Evolutionary conservation across 2,888 invertebrate genomes (phyloP).

Genomic region (Nemotelus nigrinus): DNA sequence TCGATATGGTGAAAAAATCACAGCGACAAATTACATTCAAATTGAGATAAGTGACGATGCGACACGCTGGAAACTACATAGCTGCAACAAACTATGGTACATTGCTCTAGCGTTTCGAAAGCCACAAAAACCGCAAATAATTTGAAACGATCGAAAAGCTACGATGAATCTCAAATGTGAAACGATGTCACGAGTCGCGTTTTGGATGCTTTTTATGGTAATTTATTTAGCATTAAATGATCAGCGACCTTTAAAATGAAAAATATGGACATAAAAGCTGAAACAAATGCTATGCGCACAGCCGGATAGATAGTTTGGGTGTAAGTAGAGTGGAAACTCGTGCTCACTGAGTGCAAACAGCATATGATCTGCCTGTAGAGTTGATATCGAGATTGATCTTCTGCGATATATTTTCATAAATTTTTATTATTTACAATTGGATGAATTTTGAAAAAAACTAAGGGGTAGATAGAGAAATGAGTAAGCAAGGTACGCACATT

Average conservation of each 20-base stretch:
- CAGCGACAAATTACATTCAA: conserved; percentile 9
- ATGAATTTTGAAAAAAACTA: too few species aligned
- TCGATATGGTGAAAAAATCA: background rate
- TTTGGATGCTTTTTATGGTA: background rate
- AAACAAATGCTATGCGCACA: background rate
- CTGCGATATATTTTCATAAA: too few species aligned
- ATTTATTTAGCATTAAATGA: background rate
- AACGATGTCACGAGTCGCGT: too few species aligned
- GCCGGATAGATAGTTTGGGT: background rate
- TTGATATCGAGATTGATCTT: too few species aligned
- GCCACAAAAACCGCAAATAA: background rate
- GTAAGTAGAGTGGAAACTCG: conserved; percentile 1
- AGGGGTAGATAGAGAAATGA: too few species aligned
- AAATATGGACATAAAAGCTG: background rate
- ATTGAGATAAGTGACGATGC: background rate
- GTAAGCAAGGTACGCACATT: too few species aligned
- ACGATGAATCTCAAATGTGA: too few species aligned
- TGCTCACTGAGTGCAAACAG: too few species aligned
- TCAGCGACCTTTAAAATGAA: background rate
- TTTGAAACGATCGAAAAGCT: too few species aligned
- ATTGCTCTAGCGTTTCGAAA: background rate
- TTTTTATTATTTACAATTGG: too few species aligned
- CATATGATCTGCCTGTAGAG: too few species aligned
- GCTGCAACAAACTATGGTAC: background rate
- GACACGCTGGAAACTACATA: too few species aligned